Percentiles rank a stretch among this genome's conserved stretches.
These are phyloP conservation scores for Cephus cinctus DNA, from an alignment of 1,140 invertebrate species.

Conservation along the genomic window DNA sequence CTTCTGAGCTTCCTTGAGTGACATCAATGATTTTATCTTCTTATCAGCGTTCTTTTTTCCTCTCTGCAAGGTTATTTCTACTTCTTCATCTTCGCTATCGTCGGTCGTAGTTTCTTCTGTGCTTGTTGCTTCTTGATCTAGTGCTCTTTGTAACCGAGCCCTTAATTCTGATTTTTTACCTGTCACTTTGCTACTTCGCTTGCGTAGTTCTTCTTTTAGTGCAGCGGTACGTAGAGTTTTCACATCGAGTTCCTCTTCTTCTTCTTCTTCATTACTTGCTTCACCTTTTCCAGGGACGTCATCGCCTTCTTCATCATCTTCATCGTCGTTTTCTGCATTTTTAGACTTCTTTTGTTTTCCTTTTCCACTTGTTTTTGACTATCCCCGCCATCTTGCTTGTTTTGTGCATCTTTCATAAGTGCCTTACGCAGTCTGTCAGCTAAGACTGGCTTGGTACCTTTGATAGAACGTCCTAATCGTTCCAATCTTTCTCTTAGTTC, in stretches of 20 bases:
- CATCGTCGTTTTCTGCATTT: background rate
- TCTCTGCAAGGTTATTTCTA: background rate
- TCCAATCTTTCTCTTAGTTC: background rate
- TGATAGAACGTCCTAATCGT: background rate
- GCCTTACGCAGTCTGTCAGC: background rate
- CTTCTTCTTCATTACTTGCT: no score
- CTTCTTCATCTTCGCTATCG: no score
- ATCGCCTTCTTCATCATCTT: background rate
- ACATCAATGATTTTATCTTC: background rate
- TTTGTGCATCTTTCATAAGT: background rate
- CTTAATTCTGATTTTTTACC: background rate
- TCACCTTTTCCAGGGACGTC: background rate
- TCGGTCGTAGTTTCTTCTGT: background rate
- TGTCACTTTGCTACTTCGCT: background rate
- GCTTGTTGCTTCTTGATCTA: background rate
- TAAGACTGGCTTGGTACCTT: background rate
- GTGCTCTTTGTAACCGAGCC: background rate
- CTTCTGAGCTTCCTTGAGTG: background rate
- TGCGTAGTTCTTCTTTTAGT: no score
- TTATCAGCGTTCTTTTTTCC: background rate
- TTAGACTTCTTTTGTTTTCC: background rate
- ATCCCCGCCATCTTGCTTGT: background rate
- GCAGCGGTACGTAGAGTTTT: no score
- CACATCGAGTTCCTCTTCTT: no score
- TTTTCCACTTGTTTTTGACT: no score